Base-by-base conservation (phyloP, 1,140 invertebrate genomes). In the Nephila pilipes region DNA sequence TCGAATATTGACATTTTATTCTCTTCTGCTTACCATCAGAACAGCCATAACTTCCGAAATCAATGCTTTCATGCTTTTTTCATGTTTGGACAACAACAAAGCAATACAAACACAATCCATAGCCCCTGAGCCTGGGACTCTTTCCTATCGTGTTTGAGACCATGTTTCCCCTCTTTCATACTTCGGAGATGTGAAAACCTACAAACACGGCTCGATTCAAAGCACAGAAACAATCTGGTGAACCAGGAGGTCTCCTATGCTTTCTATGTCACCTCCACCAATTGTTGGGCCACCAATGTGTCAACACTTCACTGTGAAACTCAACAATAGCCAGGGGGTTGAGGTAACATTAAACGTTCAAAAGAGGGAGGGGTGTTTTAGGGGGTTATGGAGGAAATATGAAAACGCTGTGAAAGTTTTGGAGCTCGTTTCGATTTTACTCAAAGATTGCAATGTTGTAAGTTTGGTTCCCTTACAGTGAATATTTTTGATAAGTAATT, bases 331-430 rank as follows among this genome's bases (percentile, higher is more conserved):
- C 69, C 46, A 22, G 46, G 54, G 88, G 88, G 60, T 65, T 80
- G 88, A 90, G 69, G 88, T 80, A 90, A 90, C 88, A 90, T 90
- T 90, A 90, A 90, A 80, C 88, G 88, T 58, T 90, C 25, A 79
- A 90, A 90, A 80, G 88, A 12, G 58, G 38, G 25, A 29, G 36
- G 85, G 58, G 1, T 58, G 54, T 22, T 80, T 29, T 29, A 18
- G n/a, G 3, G 85, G 36, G 57, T 32, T 14, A 20, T 22, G 55
- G 57, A n/a, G 85, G 25, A 60, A 36, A 60, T 55, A 25, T 83
- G 81, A 83, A 83, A 83, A 83, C 14, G 22, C 22, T 83, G 81
- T 29, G 38, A 55, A 55, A n/a, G 54, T 29, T 55, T 4, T 57
- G 10, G 38, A 29, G 10, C 16, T n/a, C 22, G 20, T 55, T 29